Evolutionary conservation across 2,888 invertebrate species (phyloP).

Genomic region (Pemphredon lugubris): DNA sequence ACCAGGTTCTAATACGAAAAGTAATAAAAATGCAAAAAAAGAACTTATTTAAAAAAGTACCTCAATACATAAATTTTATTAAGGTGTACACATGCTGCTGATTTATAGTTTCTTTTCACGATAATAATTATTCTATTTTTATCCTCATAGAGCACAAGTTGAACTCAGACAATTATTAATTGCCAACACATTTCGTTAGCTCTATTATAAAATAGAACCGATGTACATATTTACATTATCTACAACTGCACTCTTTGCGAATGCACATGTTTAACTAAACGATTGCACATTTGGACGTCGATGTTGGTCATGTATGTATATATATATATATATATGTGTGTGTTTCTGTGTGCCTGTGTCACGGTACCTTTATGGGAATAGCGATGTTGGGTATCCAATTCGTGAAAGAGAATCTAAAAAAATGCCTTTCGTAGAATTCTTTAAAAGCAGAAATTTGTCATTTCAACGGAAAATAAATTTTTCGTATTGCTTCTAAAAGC

Average conservation of each 20-base stretch:
- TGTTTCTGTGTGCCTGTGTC: too few species aligned
- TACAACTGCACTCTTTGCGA: conserved; percentile 73
- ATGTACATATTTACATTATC: conserved; percentile 81
- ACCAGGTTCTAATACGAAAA: neutral
- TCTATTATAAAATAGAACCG: conserved; percentile 80
- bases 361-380: too few species aligned
- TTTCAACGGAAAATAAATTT: too few species aligned
- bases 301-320: conserved; percentile 75
- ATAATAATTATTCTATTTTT: conserved; percentile 78
- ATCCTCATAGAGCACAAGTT: conserved; percentile 72
- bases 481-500: too few species aligned
- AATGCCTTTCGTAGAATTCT: too few species aligned
- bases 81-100: conserved; percentile 80
- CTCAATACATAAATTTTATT: conserved; percentile 81
- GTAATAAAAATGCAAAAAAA: conserved; percentile 25
- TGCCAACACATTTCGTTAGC: conserved; percentile 72
- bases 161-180: conserved; percentile 72
- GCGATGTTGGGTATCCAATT: too few species aligned
- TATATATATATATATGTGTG: conserved; percentile 10
- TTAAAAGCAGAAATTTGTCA: too few species aligned
- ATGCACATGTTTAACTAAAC: conserved; percentile 76
- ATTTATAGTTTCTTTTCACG: conserved; percentile 77
- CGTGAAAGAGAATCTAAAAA: too few species aligned
- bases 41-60: conserved; percentile 80
- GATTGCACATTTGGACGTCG: conserved; percentile 80